A percentile compares a stretch with the other conserved stretches of the same genome.
Evolutionary conservation across 2,113 vertebrate genomes (phyloP).

Genomic region (Onychorhynchus coronatus): DNA sequence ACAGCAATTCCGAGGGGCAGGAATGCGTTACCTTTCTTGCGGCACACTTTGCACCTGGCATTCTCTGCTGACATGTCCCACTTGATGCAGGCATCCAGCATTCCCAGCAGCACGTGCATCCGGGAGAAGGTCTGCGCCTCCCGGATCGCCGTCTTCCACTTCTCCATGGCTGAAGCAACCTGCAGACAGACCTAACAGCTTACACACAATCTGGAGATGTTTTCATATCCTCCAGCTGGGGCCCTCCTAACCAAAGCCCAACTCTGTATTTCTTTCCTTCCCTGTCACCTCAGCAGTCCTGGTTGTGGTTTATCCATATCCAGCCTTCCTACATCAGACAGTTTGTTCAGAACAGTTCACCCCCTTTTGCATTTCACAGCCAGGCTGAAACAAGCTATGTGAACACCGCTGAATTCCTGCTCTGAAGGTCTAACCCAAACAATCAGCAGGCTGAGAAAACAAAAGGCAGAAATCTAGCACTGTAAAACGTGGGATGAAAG

Average conservation of each 20-base stretch:
- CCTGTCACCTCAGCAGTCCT: not conserved
- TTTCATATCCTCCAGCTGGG: not conserved
- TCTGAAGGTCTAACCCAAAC: conserved; percentile 41
- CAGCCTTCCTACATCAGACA: not conserved
- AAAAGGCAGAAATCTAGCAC: conserved; percentile 3
- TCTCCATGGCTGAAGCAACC: conserved; percentile 94
- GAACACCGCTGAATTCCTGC: not conserved
- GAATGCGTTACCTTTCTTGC: conserved; percentile 86
- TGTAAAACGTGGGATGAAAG: not conserved
- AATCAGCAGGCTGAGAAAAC: conserved; percentile 27
- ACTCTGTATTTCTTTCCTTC: not conserved
- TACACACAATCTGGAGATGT: not conserved
- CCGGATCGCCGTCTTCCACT: conserved; percentile 90
- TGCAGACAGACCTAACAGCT: conserved; percentile 62
- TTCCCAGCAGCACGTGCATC: conserved; percentile 94
- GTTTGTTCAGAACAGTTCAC: not conserved
- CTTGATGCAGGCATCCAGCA: conserved; percentile 97
- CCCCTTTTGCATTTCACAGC: not conserved
- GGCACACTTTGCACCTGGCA: conserved; percentile 97
- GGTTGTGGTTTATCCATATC: not conserved
- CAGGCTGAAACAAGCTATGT: not conserved
- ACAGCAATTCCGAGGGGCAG: not conserved
- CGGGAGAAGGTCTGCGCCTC: conserved; percentile 97
- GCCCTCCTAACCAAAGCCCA: not conserved
- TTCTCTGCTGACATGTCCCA: conserved; percentile 99